phyloP scores from a whole-genome alignment of 2,797 vertebrate genomes.

The Catharus ustulatus region DNA sequence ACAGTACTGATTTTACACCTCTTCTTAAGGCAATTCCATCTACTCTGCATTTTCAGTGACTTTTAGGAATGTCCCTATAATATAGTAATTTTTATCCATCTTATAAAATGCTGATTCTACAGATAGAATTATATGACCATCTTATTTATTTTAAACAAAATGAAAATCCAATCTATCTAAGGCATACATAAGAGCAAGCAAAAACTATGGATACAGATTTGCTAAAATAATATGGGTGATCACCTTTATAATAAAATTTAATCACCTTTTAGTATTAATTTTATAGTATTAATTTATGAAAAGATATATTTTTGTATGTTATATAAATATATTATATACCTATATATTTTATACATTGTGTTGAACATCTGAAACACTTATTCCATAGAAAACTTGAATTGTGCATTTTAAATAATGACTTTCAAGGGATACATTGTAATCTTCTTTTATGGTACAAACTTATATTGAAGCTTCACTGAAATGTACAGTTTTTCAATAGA shows the following conservation, averaged over 20 bases:
- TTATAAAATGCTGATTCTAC: not conserved
- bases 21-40: not conserved
- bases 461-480: constrained; percentile 55
- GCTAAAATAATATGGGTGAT: not conserved
- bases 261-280: not conserved
- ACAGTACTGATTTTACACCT: not conserved
- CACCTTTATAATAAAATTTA: not conserved
- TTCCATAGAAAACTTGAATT: not conserved
- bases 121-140: not conserved
- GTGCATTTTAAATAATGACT: constrained; percentile 19
- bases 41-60: not conserved
- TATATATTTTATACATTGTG: not conserved
- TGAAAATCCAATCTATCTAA: not conserved
- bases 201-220: not conserved
- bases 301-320: not conserved
- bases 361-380: not conserved
- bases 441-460: constrained; percentile 57
- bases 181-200: not conserved
- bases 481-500: constrained; percentile 39
- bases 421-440: constrained; percentile 47
- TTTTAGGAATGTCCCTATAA: not conserved
- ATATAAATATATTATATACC: not conserved
- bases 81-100: not conserved
- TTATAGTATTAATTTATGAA: not conserved
- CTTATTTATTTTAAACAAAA: not conserved